phyloP scores from a whole-genome alignment of 2,797 vertebrate genomes.

The Acanthis flammea region DNA sequence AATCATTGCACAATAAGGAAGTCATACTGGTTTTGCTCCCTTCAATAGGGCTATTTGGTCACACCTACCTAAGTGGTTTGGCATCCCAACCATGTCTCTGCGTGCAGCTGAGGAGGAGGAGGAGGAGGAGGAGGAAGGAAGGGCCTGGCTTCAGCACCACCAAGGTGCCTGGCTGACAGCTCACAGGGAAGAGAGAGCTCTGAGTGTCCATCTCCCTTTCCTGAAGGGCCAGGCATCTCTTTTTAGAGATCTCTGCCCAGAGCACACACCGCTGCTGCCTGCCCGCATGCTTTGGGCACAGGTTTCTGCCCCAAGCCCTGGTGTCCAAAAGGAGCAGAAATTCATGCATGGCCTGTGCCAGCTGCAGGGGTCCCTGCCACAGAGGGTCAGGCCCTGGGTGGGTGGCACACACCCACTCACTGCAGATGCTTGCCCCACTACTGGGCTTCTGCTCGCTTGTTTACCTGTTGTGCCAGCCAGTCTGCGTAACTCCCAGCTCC shows the following conservation, averaged over 20 bases:
- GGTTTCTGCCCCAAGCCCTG: not conserved
- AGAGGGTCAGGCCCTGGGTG: not conserved
- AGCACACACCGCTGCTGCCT: not conserved
- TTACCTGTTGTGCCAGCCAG: not conserved
- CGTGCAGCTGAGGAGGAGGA: not conserved
- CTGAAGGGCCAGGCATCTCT: not conserved
- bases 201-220: not conserved
- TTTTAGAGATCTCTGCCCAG: not conserved
- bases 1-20: constrained; percentile 63
- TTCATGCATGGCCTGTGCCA: not conserved
- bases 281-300: not conserved
- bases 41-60: constrained; percentile 31
- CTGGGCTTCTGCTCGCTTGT: not conserved
- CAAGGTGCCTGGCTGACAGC: not conserved
- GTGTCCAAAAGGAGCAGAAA: not conserved
- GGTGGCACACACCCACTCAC: not conserved
- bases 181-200: not conserved
- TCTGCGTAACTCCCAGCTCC: not conserved
- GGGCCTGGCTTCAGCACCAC: not conserved
- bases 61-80: constrained; percentile 41
- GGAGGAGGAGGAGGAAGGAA: not conserved
- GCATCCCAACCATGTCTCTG: constrained; percentile 8
- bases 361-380: fast-evolving
- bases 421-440: not conserved
- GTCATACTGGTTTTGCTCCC: constrained; percentile 48